These are phyloP conservation scores for Lepas anatifera DNA, from an alignment of 2,888 invertebrate genomes.

Conservation along the genomic window DNA sequence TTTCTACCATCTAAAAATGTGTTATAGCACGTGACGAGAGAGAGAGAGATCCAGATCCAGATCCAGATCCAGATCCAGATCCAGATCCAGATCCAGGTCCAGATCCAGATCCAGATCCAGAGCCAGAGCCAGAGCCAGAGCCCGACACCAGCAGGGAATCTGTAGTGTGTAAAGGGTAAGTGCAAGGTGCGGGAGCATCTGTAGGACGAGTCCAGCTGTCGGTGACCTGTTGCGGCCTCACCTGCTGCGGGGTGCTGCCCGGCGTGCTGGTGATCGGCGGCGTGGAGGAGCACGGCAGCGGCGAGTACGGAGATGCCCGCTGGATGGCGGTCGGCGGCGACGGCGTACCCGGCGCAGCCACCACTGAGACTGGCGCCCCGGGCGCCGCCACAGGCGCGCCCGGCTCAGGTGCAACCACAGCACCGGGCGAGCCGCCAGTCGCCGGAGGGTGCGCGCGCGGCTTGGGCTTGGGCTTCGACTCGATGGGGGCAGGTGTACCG, in stretches of 20 bases:
- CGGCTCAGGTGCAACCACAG: neutral
- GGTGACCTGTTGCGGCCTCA: neutral
- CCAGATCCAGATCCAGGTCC: no score
- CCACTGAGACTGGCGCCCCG: no score
- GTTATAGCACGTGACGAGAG: no score
- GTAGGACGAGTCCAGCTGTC: no score
- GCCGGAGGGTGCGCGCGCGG: constrained; percentile 7
- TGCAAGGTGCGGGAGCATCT: no score
- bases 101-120: no score
- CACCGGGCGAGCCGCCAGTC: neutral
- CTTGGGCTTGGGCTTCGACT: constrained; percentile 1
- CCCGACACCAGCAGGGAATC: no score
- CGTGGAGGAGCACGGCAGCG: neutral
- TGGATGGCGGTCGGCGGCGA: neutral
- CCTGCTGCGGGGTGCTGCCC: neutral
- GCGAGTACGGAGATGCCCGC: constrained; percentile 1
- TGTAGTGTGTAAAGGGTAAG: no score
- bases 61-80: no score
- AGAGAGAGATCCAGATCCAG: no score
- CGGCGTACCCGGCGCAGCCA: neutral
- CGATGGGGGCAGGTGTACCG: neutral
- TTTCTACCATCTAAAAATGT: no score
- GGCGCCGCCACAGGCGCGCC: neutral
- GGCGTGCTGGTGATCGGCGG: neutral
- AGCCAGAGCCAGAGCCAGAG: no score